phyloP scores from a whole-genome alignment of 2,888 invertebrate genomes.

The Xestia rhomboidea region DNA sequence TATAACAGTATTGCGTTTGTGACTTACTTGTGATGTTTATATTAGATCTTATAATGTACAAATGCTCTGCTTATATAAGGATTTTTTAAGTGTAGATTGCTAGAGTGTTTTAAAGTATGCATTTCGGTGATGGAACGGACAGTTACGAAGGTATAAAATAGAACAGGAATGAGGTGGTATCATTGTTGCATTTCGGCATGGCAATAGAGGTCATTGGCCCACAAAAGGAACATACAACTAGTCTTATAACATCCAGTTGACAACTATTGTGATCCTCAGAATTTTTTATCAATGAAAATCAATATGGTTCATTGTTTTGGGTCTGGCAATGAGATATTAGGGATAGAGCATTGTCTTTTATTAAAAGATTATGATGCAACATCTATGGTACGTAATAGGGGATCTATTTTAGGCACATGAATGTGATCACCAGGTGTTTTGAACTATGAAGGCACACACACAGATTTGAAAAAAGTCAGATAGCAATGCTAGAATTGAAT shows the following conservation, averaged over 20 bases:
- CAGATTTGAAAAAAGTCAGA: background rate
- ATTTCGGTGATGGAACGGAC: background rate
- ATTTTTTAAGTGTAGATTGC: constrained; percentile 47
- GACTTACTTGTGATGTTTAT: constrained; percentile 62
- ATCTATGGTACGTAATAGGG: background rate
- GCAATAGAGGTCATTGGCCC: background rate
- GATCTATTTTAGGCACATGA: background rate
- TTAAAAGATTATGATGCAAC: background rate
- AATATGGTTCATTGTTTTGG: background rate
- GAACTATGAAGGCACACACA: constrained; percentile 11
- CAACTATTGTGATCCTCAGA: background rate
- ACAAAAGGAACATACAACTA: background rate
- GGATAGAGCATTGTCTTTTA: background rate
- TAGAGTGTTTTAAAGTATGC: constrained; percentile 35
- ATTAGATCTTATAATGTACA: constrained; percentile 39
- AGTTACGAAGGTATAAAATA: background rate
- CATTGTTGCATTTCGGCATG: background rate
- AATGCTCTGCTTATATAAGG: constrained; percentile 43
- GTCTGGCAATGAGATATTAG: background rate
- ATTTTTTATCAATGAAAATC: background rate
- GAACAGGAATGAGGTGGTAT: background rate
- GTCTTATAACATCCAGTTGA: background rate
- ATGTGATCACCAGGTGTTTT: background rate
- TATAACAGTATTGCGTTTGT: constrained; percentile 67
- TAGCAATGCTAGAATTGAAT: background rate